A percentile compares a stretch with the other conserved stretches of the same genome.
Evolutionary conservation across 92 coral and sea anemone species (phyloP).

Genomic region (Hydrozoanthus gracilis): DNA sequence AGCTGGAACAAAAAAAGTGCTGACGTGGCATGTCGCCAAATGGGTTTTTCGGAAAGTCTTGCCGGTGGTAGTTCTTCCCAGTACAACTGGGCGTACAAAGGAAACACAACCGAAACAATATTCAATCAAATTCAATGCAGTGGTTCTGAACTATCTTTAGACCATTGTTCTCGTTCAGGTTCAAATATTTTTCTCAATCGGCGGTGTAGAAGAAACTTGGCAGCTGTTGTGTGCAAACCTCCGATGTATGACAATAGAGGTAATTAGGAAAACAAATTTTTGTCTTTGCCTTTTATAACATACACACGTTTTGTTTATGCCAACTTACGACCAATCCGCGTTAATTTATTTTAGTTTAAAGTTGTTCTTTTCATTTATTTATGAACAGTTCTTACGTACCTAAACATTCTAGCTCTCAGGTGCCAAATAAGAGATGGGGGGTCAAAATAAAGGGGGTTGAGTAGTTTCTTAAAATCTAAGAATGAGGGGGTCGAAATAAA

Average conservation of each 20-base stretch:
- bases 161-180: background rate
- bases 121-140: slow-evolving; percentile 10
- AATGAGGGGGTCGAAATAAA: no score
- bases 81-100: background rate
- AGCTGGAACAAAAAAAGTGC: slow-evolving; percentile 6
- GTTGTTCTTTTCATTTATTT: no score
- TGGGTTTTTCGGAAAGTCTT: slow-evolving; percentile 11
- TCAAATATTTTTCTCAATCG: background rate
- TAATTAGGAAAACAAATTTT: background rate
- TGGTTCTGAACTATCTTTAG: no score
- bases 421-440: no score
- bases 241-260: background rate
- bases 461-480: no score
- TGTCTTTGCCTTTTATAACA: no score
- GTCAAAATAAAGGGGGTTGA: no score
- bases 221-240: slow-evolving; percentile 17
- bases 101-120: background rate
- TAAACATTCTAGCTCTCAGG: no score
- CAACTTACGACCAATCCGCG: no score
- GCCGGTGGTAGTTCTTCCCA: background rate
- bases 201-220: background rate
- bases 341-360: no score
- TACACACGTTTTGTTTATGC: no score
- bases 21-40: slow-evolving; percentile 29
- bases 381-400: no score